Base-by-base conservation (phyloP, 1,140 invertebrate genomes). In the Leptopilina boulardi region DNA sequence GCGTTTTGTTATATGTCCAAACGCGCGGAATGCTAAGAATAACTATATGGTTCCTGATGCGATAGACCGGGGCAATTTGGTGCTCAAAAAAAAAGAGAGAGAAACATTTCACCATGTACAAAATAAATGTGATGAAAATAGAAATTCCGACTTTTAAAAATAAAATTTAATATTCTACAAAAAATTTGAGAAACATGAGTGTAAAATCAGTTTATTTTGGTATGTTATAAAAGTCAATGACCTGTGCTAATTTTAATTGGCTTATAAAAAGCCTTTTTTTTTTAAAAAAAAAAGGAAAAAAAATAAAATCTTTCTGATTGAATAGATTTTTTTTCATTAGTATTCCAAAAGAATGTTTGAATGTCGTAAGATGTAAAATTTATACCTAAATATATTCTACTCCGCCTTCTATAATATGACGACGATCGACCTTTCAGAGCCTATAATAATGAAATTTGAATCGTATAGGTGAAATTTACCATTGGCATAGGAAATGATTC, bases 1-100 rank as follows among this genome's bases (percentile, higher is more conserved):
- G 54, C 54, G 54, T 66, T 66, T 66, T 66, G 59, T 66, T 66
- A 66, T n/a, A n/a, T 66, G 23, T 23, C 21, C 11, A 66, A 26
- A 23, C 21, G 34, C 34, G 0, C 34, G 59, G 10, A 26, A 26
- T 66, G 26, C 26, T 19, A 15, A 30, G 59, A 34, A 66, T 66
- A 66, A 13, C 23, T 23, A 18, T 21, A 66, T 9, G 26, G 23
- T 5, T 21, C 23, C 5, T 56, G 54, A 56, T 56, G 54, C 54
- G 21, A 19, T 19, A 21, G 21, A 18, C 11, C 26, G 13, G 15
- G 13, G 26, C n/a, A 66, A 66, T 66, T 66, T 66, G 54, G 21
- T 18, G 8, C 54, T 19, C 54, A 11, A 56, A n/a, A n/a, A n/a
- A n/a, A n/a, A n/a, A n/a, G n/a, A n/a, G n/a, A n/a, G n/a, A 56